These are phyloP conservation scores for Eupithecia abbreviata DNA, from an alignment of 2,888 invertebrate genomes.

Conservation along the genomic window DNA sequence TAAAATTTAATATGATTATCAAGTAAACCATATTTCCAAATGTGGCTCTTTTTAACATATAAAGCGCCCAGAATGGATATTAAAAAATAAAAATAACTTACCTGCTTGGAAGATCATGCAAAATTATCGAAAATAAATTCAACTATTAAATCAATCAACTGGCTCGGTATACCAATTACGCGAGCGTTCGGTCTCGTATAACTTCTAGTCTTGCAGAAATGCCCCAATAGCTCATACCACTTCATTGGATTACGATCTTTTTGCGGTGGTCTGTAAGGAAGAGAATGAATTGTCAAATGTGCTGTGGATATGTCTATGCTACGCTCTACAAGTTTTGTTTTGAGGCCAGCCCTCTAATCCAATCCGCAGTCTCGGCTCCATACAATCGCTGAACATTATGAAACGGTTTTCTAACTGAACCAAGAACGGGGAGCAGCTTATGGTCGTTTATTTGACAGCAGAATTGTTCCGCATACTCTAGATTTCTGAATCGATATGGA, in stretches of 20 bases:
- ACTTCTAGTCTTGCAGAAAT: slow-evolving; percentile 56
- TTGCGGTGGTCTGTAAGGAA: slow-evolving; percentile 66
- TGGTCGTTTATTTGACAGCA: slow-evolving; percentile 41
- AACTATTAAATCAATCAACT: slow-evolving; percentile 72
- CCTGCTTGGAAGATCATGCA: slow-evolving; percentile 51
- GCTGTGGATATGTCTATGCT: slow-evolving; percentile 62
- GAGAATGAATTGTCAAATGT: slow-evolving; percentile 67
- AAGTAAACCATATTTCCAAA: background rate
- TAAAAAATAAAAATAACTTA: background rate
- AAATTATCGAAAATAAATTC: slow-evolving; percentile 77
- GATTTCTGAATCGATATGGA: slow-evolving; percentile 24
- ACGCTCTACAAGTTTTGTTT: slow-evolving; percentile 44
- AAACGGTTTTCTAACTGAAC: slow-evolving; percentile 67
- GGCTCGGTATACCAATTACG: slow-evolving; percentile 70
- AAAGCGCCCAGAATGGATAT: too few species aligned
- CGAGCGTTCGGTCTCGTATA: slow-evolving; percentile 71
- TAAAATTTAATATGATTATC: slow-evolving; percentile 2
- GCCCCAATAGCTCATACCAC: slow-evolving; percentile 54
- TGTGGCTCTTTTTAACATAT: too few species aligned
- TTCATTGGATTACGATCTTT: slow-evolving; percentile 72
- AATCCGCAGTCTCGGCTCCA: slow-evolving; percentile 53
- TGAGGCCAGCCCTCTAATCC: slow-evolving; percentile 38
- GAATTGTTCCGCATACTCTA: slow-evolving; percentile 38
- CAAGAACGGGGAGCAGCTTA: slow-evolving; percentile 46
- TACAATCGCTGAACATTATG: slow-evolving; percentile 68